Conservation (phyloP, 1,140 invertebrate species). For the Dinoponera quadriceps region DNA sequence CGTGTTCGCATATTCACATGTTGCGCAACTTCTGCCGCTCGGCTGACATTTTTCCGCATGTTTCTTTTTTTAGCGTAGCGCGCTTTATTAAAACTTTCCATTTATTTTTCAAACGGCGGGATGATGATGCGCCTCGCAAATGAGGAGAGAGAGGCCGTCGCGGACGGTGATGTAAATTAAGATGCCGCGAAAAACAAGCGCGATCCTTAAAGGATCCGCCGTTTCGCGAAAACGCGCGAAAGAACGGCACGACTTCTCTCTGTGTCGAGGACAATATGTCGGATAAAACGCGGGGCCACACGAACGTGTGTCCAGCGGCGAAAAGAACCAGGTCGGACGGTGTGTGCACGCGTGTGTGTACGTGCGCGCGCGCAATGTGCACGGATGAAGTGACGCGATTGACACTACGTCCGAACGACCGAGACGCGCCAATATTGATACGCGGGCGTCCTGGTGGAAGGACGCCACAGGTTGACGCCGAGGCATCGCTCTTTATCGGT, state of each 20-base stretch:
- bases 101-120: conserved; percentile 45
- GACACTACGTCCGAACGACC: conserved; percentile 71
- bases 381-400: conserved; percentile 68
- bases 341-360: background rate
- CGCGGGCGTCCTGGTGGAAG: conserved; percentile 65
- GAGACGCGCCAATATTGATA: conserved; percentile 73
- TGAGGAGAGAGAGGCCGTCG: conserved; percentile 36
- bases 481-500: conserved; percentile 66
- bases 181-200: background rate
- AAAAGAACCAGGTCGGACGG: conserved; percentile 61
- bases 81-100: conserved; percentile 59
- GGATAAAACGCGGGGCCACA: conserved; percentile 1
- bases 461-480: conserved; percentile 73
- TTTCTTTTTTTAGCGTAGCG: conserved; percentile 16
- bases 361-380: conserved; percentile 41
- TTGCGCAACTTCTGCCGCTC: conserved; percentile 54
- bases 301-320: conserved; percentile 45
- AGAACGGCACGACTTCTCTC: background rate
- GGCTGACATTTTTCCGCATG: conserved; percentile 57
- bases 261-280: conserved; percentile 14
- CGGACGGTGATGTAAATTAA: conserved; percentile 24
- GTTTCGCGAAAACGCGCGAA: background rate
- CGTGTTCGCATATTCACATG: conserved; percentile 53
- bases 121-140: conserved; percentile 46
- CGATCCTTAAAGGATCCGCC: background rate